Conservation (phyloP, 2,888 invertebrate genomes). For the Brachypalpus laphriformis region DNA sequence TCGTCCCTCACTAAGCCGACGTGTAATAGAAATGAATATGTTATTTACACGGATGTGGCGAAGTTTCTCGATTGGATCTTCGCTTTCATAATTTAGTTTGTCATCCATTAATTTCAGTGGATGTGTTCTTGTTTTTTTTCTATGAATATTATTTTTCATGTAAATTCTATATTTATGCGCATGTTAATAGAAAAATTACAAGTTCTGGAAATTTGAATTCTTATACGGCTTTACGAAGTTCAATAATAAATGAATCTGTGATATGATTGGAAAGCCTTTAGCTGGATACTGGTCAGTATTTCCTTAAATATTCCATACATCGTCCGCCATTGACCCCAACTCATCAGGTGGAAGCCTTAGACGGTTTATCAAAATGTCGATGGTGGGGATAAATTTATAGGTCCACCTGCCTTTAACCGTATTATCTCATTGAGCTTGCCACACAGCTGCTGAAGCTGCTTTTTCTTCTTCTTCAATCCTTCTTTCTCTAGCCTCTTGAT, state of each 20-base stretch:
- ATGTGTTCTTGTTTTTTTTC: slow-evolving; percentile 1
- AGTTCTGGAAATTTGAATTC: slow-evolving; percentile 8
- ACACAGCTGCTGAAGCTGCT: too few species aligned
- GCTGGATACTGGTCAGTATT: too few species aligned
- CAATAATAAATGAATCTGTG: slow-evolving; percentile 45
- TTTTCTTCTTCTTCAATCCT: too few species aligned
- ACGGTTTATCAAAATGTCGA: too few species aligned
- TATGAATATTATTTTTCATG: slow-evolving; percentile 40
- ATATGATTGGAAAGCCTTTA: slow-evolving; percentile 46
- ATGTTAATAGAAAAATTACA: slow-evolving; percentile 16
- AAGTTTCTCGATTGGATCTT: slow-evolving; percentile 85
- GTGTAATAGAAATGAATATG: slow-evolving; percentile 86
- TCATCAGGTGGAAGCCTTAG: too few species aligned
- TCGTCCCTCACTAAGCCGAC: slow-evolving; percentile 71
- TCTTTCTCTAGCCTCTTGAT: too few species aligned
- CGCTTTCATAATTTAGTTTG: slow-evolving; percentile 77
- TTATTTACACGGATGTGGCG: slow-evolving; percentile 87
- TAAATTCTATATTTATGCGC: slow-evolving; percentile 36
- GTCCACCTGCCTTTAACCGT: too few species aligned
- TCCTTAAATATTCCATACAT: too few species aligned
- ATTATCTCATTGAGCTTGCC: too few species aligned
- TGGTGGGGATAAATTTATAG: too few species aligned
- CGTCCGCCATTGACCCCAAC: too few species aligned
- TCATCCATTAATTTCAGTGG: background rate
- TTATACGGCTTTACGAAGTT: background rate